A percentile compares a stretch with the other conserved stretches of the same genome.
Conservation (phyloP, 2,113 vertebrate species). For the Prolemur simus region DNA sequence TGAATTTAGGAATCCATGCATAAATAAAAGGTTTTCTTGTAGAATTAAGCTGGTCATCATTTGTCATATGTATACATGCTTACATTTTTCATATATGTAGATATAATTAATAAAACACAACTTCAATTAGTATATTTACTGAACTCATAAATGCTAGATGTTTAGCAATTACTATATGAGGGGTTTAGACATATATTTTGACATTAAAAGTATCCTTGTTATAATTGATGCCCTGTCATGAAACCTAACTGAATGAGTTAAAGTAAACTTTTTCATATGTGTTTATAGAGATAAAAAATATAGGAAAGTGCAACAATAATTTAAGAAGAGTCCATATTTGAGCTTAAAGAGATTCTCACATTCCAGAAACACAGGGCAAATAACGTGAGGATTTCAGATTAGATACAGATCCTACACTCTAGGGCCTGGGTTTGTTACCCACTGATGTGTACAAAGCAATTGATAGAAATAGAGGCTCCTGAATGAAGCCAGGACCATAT, state of each 20-base stretch:
- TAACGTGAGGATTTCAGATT: background rate
- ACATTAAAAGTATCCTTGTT: background rate
- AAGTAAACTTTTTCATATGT: background rate
- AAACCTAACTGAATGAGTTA: background rate
- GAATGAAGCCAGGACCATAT: background rate
- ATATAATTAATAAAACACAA: background rate
- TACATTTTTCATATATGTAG: background rate
- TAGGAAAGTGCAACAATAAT: background rate
- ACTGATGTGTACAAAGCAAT: accelerated
- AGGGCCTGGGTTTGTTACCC: background rate
- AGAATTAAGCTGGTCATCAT: background rate
- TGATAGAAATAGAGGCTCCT: background rate
- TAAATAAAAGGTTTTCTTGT: background rate
- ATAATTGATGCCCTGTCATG: background rate
- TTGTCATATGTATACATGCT: background rate
- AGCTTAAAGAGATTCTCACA: background rate
- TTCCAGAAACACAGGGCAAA: background rate
- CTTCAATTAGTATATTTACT: background rate
- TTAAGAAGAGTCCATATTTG: background rate
- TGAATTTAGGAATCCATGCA: background rate
- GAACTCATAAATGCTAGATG: background rate
- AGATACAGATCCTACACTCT: background rate
- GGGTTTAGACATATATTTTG: background rate
- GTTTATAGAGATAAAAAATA: background rate
- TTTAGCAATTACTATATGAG: background rate